Evolutionary conservation across 2,113 vertebrate genomes (phyloP), one percentile per base, ranked within the genome.

Genomic region (Donacobius atricapilla): DNA sequence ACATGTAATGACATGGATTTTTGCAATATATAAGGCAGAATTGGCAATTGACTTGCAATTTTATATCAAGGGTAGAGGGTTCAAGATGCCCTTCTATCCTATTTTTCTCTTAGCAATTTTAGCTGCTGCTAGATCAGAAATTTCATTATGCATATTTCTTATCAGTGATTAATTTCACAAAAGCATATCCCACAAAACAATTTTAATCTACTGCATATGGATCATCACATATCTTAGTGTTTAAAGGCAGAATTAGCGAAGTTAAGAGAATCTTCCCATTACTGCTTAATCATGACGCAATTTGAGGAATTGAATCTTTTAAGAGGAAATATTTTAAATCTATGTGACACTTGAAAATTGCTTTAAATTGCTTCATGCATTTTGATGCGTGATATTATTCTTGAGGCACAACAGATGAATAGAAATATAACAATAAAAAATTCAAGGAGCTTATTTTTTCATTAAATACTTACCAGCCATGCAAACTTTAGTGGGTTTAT

Each of bases 391-490:
- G 75, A 94, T 84, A 91, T 88, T 91, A 47, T 95, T 94, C 91
- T 91, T 66, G 31, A 86, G 91, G 93, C 75, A 85, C 68, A 96
- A 91, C 56, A 85, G 85, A 93, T 95, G 42, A 93, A 92, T 93
- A 95, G 45, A 96, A 90, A 90, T 89, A 91, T 68, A 87, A 44
- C 45, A 82, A 88, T 80, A 64, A 93, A 95, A 85, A 37, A 87
- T 23, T 91, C 51, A 79, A 71, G 45, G 13, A 75, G 31, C 70
- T 86, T 95, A 93, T 94, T 96, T 83, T 96, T 95, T 95, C 83
- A 93, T 95, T 89, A 97, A 97, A 93, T 93, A 96, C 94, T 95
- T 96, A 95, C 70, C 35, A 90, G 31, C 30, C 40, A 86, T 88
- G 95, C 86, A 92, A 89, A 93, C 83, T 95, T 95, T 65, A 95